Conservation (phyloP, 2,113 vertebrate species). For the Cisticola juncidis region DNA sequence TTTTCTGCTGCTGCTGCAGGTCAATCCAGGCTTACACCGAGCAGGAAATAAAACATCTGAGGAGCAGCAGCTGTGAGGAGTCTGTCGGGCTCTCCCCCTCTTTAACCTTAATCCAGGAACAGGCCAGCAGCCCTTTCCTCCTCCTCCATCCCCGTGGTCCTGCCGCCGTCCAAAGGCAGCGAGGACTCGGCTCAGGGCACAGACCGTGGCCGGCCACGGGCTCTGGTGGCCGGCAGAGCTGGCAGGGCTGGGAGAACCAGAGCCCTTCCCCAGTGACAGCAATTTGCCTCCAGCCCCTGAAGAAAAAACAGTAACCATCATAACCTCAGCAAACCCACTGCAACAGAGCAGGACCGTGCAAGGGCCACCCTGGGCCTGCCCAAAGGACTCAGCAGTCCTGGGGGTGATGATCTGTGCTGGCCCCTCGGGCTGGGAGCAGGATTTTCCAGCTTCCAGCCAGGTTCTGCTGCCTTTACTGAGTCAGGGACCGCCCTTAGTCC, state of each 20-base stretch:
- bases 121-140: background rate
- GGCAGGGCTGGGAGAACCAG: accelerated
- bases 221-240: background rate
- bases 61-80: conserved; percentile 14
- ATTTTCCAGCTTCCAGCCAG: background rate
- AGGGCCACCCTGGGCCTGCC: background rate
- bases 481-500: accelerated
- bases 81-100: background rate
- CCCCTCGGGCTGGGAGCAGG: background rate
- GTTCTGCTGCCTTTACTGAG: background rate
- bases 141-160: background rate
- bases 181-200: accelerated
- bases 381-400: accelerated
- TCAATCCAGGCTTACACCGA: conserved; percentile 31
- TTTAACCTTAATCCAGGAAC: background rate
- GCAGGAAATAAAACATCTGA: conserved; percentile 38
- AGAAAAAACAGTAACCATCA: background rate
- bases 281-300: background rate
- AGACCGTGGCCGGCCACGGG: accelerated
- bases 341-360: background rate
- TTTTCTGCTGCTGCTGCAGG: conserved; percentile 17
- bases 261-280: accelerated
- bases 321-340: background rate
- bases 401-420: background rate
- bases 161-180: accelerated